A percentile compares a stretch with the other conserved stretches of the same genome.
Evolutionary conservation across 2,888 invertebrate species (phyloP).

Genomic region (Phrixothrix hirtus): DNA sequence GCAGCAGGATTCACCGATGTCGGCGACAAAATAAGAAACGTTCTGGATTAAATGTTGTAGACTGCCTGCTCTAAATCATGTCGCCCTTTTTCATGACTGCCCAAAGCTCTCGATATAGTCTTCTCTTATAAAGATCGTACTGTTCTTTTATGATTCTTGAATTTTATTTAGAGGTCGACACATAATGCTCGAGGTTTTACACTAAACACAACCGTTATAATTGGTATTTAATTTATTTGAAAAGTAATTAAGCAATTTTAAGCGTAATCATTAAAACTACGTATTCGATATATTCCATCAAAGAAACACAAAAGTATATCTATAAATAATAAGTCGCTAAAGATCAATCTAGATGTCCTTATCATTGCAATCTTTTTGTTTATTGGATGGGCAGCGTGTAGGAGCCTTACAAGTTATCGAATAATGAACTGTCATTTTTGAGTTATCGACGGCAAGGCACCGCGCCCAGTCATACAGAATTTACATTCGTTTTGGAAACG

Average conservation of each 20-base stretch:
- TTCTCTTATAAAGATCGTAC: slow-evolving; percentile 4
- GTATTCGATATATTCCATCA: too few species aligned
- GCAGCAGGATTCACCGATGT: slow-evolving; percentile 13
- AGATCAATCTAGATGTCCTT: slow-evolving; percentile 34
- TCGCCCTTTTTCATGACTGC: slow-evolving; percentile 33
- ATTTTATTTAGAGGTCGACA: neutral
- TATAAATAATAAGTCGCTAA: slow-evolving; percentile 34
- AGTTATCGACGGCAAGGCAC: slow-evolving; percentile 51
- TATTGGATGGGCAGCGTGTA: slow-evolving; percentile 38
- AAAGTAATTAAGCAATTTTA: too few species aligned
- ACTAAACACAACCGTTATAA: too few species aligned
- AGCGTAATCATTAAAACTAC: too few species aligned
- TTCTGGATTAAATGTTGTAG: slow-evolving; percentile 22
- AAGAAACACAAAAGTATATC: slow-evolving; percentile 21
- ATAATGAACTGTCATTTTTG: slow-evolving; percentile 54
- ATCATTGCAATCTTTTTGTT: slow-evolving; percentile 36
- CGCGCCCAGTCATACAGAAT: slow-evolving; percentile 51
- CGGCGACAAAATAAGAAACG: slow-evolving; percentile 16
- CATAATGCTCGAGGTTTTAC: neutral
- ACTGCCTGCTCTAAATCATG: slow-evolving; percentile 34
- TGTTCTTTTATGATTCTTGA: slow-evolving; percentile 6
- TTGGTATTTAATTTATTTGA: too few species aligned
- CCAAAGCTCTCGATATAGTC: slow-evolving; percentile 14
- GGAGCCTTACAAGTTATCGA: slow-evolving; percentile 52
- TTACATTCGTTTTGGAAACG: slow-evolving; percentile 54